Percentiles rank a stretch among this genome's conserved stretches.
Conservation (phyloP, 2,113 vertebrate species). For the Hystrix cristata region DNA sequence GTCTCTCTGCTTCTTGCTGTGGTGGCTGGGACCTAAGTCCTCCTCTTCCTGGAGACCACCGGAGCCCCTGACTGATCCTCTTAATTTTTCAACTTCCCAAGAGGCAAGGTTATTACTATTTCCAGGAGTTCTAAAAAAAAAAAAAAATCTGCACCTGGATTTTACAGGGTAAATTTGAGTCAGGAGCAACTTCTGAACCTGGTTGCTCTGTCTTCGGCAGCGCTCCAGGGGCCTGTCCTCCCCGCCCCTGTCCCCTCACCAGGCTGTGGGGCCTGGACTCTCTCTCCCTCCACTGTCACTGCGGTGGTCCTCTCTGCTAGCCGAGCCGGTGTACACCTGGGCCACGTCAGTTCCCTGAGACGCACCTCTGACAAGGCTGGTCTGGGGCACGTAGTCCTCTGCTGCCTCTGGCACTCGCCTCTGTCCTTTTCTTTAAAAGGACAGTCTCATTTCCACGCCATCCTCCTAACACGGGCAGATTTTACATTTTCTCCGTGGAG, state of each 20-base stretch:
- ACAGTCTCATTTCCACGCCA: not conserved
- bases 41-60: not conserved
- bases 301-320: conserved; percentile 19
- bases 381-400: not conserved
- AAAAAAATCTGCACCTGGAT: not conserved
- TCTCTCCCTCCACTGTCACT: conserved; percentile 29
- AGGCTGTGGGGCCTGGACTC: not conserved
- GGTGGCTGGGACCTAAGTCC: not conserved
- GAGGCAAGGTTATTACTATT: not conserved
- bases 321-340: not conserved
- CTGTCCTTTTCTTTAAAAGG: not conserved
- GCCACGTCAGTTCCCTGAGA: conserved; percentile 46
- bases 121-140: not conserved
- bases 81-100: not conserved
- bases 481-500: no score
- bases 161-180: not conserved
- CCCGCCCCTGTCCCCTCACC: not conserved
- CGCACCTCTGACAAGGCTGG: conserved; percentile 50
- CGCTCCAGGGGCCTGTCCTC: not conserved
- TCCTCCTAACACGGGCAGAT: not conserved
- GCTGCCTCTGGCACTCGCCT: conserved; percentile 38
- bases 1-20: not conserved
- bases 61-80: not conserved
- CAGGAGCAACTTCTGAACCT: not conserved
- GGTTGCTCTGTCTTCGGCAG: not conserved